phyloP scores from a whole-genome alignment of 2,797 vertebrate genomes.

The Xenentodon cancila region DNA sequence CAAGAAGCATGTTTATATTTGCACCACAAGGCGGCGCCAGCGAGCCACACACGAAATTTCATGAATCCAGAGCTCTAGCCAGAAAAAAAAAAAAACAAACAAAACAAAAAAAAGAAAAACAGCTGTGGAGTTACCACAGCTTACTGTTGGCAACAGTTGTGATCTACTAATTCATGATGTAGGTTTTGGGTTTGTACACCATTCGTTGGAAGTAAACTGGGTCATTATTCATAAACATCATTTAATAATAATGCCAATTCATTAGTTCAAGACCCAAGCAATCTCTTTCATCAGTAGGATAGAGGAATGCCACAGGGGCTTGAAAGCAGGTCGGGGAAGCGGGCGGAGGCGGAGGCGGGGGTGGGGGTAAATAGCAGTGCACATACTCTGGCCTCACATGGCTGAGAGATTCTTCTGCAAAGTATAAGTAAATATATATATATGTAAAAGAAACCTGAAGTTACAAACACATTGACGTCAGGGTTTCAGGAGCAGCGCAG shows the following conservation, averaged over 20 bases:
- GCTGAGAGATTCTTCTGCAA: constrained; percentile 55
- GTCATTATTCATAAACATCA: constrained; percentile 82
- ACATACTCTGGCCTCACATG: constrained; percentile 42
- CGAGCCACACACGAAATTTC: constrained; percentile 56
- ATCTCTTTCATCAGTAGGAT: constrained; percentile 79
- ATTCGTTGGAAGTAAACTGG: constrained; percentile 73
- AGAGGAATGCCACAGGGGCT: constrained; percentile 69
- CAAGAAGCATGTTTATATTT: not conserved
- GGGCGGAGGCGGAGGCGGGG: constrained; percentile 1
- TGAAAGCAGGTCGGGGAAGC: constrained; percentile 57
- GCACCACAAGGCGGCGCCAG: constrained; percentile 65
- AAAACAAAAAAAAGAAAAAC: no score
- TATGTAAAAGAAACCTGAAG: constrained; percentile 30
- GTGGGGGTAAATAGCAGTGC: constrained; percentile 60
- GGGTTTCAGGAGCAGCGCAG: constrained; percentile 12
- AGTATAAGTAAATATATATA: constrained; percentile 42
- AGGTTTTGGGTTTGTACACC: constrained; percentile 58
- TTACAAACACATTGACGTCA: constrained; percentile 19
- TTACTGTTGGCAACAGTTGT: constrained; percentile 32
- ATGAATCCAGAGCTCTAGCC: constrained; percentile 17
- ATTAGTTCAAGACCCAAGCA: constrained; percentile 77
- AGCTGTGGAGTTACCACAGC: constrained; percentile 39
- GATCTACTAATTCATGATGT: constrained; percentile 66
- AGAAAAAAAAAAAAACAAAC: constrained; percentile 16
- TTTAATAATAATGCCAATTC: constrained; percentile 84